A percentile compares a stretch with the other conserved stretches of the same genome.
These are phyloP conservation scores for Drosophila rhopaloa DNA, from an alignment of 1,140 invertebrate genomes.

Conservation along the genomic window DNA sequence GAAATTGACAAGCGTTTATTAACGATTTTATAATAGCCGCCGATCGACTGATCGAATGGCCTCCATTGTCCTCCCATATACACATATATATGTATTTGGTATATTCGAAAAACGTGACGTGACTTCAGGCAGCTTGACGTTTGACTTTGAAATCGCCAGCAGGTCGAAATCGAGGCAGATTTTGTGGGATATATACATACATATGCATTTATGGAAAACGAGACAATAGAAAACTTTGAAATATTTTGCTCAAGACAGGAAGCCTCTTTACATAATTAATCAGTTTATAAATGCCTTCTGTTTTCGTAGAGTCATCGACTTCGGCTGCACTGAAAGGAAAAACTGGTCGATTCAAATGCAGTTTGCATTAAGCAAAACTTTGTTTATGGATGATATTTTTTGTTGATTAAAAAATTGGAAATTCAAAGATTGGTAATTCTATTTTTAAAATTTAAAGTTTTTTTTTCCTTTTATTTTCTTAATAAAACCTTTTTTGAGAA, in stretches of 20 bases:
- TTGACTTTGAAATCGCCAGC: constrained; percentile 58
- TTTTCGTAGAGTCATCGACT: constrained; percentile 5
- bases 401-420: too few species aligned
- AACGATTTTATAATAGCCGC: constrained; percentile 80
- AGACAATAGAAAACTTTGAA: constrained; percentile 37
- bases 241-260: constrained; percentile 75
- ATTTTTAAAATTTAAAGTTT: too few species aligned
- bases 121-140: constrained; percentile 54
- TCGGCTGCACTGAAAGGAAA: not conserved
- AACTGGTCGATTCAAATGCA: not conserved
- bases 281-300: constrained; percentile 66
- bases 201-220: constrained; percentile 22
- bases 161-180: constrained; percentile 33
- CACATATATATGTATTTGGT: not conserved
- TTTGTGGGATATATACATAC: constrained; percentile 26
- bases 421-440: too few species aligned
- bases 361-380: too few species aligned
- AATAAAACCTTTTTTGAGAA: too few species aligned
- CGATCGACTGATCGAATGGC: constrained; percentile 68
- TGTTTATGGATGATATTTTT: too few species aligned
- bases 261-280: constrained; percentile 75
- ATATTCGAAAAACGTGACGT: constrained; percentile 59
- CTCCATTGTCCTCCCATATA: constrained; percentile 57
- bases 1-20: constrained; percentile 82
- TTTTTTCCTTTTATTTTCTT: too few species aligned